Base-by-base conservation (phyloP, 2,113 vertebrate species). In the Corythornis madagascariensis region DNA sequence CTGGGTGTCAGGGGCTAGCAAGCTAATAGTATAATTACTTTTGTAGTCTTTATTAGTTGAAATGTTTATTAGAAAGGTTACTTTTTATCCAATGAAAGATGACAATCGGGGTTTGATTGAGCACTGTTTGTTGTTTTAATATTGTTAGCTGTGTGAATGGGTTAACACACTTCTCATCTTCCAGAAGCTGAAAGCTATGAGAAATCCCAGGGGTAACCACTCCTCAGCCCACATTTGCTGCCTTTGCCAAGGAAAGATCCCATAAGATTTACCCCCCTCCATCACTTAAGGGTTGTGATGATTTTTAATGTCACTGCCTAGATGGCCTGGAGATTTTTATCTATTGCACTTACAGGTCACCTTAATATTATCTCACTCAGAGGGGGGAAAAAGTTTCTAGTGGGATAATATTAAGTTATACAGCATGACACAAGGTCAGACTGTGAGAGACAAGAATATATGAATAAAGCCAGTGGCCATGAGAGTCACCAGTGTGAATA, bases 291-390 rank as follows among this genome's bases (percentile, higher is more conserved):
- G 93, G 76, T 92, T 95, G 93, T 96, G 96, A 96, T 97, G 96
- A 96, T 97, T 96, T 96, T 97, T 97, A 97, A 96, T 97, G 96
- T 96, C 96, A 92, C 92, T 96, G 85, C 89, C 95, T 95, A 83
- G 94, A 97, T 96, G 95, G 96, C 96, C 96, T 96, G 94, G 92
- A 97, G 96, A 96, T 96, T 96, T 96, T 97, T 97, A 94, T 97
- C 95, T 96, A 95, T 96, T 97, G 96, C 93, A 95, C 95, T 96
- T 93, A 93, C 94, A 97, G 96, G 96, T 97, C 96, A 97, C 95
- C 96, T 97, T 97, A 97, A 96, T 97, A 97, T 97, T 94, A 93
- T 96, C 93, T 96, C 93, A 93, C 83, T 86, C 89, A 90, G 93
- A 95, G 63, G 92, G 75, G 86, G 79, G 78, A 93, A 95, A 95